Conservation (phyloP, 2,113 vertebrate genomes). For the Peromyscus californicus region DNA sequence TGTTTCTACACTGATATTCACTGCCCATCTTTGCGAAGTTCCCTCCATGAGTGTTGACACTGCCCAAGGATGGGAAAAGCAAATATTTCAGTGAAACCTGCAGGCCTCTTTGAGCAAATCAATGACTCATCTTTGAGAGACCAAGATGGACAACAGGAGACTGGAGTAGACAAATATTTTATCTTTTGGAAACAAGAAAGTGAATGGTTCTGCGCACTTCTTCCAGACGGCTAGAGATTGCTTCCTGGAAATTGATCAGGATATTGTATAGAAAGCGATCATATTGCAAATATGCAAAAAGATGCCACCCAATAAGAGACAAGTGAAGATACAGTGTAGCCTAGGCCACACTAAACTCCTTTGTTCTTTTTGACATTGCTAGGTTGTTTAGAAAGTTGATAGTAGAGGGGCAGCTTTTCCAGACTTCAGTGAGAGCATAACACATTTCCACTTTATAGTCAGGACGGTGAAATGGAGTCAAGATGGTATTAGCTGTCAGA, state of each 20-base stretch:
- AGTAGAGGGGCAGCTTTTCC: neutral
- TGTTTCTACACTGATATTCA: neutral
- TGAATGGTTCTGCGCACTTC: neutral
- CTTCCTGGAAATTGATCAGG: constrained; percentile 16
- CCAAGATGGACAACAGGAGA: neutral
- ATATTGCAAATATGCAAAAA: constrained; percentile 4
- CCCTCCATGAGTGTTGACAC: neutral
- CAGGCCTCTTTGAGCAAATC: neutral
- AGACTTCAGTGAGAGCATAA: constrained; percentile 16
- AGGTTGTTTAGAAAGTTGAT: constrained; percentile 29
- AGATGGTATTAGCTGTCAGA: neutral
- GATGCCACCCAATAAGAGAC: neutral
- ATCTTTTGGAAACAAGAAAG: constrained; percentile 35
- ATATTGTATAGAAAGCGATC: neutral
- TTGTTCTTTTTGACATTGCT: constrained; percentile 25
- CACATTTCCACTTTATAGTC: neutral
- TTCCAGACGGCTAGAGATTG: neutral
- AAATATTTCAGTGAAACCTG: neutral
- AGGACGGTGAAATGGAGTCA: neutral
- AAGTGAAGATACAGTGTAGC: constrained; percentile 21
- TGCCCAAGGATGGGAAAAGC: neutral
- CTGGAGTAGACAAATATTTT: constrained; percentile 1
- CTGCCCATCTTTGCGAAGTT: neutral
- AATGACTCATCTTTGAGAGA: constrained; percentile 1
- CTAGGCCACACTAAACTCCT: neutral